Evolutionary conservation across 2,113 vertebrate genomes (phyloP), one percentile per base, ranked within the genome.

Genomic region (Hassar affinis): DNA sequence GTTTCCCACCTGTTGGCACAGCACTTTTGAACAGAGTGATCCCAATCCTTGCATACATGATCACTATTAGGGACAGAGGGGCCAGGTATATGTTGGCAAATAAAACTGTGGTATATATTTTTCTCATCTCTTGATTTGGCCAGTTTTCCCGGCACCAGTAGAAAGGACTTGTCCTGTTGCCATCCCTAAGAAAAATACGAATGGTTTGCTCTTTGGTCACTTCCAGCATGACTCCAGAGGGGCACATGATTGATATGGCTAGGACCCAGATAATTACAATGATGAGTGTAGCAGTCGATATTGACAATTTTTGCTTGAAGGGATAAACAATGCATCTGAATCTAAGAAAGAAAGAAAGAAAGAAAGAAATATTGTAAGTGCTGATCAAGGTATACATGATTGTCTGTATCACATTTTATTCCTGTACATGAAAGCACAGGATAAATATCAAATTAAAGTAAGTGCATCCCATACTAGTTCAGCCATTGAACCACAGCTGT

Each of bases 141-240:
- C 97, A 98, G 84, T 95, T 95, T 88, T 98, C 97, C 12, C 92
- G 90, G 91, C 97, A 98, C 96, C 97, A 98, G 80, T 95, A 96
- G 27, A 96, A 94, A 0, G 96, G 94, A 49, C 80, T 93, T 0
- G 93, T 96, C 89, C 93, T 89, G 27, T 96, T 96, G 88, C 92
- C 91, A 0, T 91, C 89, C 52, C 94, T 93, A 15, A 96, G 91
- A 59, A 94, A 85, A 47, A 97, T 94, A 0, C 86, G 93, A 76
- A 97, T 93, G 57, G 84, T 93, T 78, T 94, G 95, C 91, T 96
- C 96, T 88, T 97, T 95, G 72, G 90, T 93, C 38, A 97, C 95
- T 42, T 95, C 95, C 52, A 97, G 93, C 96, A 97, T 98, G 33
- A 97, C 91, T 0, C 95, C 96, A 0, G 96, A 97, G 1, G 97